Evolutionary conservation across 2,888 invertebrate genomes (phyloP).

Genomic region (Lobophora halterata): DNA sequence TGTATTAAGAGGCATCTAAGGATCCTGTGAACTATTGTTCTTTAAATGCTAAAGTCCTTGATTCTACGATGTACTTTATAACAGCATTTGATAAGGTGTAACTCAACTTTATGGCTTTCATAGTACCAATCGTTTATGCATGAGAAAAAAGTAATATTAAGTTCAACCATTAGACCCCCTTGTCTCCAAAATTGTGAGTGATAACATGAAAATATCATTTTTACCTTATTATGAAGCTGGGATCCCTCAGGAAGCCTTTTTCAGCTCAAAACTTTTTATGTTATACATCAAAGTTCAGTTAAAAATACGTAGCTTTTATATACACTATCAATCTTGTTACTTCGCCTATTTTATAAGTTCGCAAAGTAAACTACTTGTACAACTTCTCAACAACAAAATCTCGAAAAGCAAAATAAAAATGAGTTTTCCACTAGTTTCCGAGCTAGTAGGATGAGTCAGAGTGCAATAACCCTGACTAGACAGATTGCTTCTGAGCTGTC

Average conservation of each 20-base stretch:
- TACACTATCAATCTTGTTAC: slow-evolving; percentile 10
- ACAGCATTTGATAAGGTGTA: slow-evolving; percentile 4
- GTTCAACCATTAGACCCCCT: not conserved
- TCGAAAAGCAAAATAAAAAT: slow-evolving; percentile 18
- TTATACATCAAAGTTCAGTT: slow-evolving; percentile 9
- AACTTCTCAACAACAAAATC: slow-evolving; percentile 16
- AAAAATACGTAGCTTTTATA: no score
- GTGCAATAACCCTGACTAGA: slow-evolving; percentile 59
- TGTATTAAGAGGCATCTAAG: no score
- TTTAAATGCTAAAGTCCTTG: not conserved
- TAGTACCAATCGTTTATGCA: slow-evolving; percentile 1
- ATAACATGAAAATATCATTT: not conserved
- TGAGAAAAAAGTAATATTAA: slow-evolving; percentile 1
- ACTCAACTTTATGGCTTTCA: not conserved
- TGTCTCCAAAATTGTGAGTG: slow-evolving; percentile 2
- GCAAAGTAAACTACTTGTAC: slow-evolving; percentile 11
- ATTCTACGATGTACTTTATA: slow-evolving; percentile 1
- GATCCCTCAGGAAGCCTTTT: slow-evolving; percentile 2
- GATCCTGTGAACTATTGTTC: no score
- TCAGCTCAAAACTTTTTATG: slow-evolving; percentile 1
- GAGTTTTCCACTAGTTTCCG: slow-evolving; percentile 24
- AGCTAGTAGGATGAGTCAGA: slow-evolving; percentile 49
- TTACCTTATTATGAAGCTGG: slow-evolving; percentile 2
- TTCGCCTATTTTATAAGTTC: slow-evolving; percentile 12
- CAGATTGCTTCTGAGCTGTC: slow-evolving; percentile 45